Percentiles rank a stretch among this genome's conserved stretches.
These are phyloP conservation scores for Drosophila algonquin DNA, from an alignment of 2,888 invertebrate species.

Conservation along the genomic window DNA sequence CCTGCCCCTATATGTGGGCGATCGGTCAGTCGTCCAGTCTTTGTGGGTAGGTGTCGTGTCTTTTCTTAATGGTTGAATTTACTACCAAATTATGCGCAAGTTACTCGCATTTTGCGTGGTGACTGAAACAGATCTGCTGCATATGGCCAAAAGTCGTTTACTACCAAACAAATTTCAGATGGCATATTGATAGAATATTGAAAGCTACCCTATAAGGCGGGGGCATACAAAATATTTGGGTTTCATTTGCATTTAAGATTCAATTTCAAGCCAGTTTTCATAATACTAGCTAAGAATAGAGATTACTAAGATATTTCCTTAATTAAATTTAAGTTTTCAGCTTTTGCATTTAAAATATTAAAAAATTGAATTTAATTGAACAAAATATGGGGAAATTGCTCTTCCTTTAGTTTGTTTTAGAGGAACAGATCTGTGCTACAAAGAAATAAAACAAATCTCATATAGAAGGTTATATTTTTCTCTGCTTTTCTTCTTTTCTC, in stretches of 20 bases:
- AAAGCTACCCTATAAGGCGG: conserved; percentile 9
- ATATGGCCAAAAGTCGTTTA: conserved; percentile 18
- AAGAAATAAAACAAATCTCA: no score
- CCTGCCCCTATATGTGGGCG: conserved; percentile 17
- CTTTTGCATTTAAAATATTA: no score
- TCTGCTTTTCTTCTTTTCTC: no score
- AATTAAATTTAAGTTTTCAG: no score
- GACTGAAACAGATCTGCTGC: conserved; percentile 17
- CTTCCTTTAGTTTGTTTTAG: no score
- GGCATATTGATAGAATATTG: not conserved
- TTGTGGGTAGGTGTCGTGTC: conserved; percentile 18
- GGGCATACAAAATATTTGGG: not conserved
- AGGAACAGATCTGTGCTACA: no score
- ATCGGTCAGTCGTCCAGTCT: conserved; percentile 24
- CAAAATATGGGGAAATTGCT: no score
- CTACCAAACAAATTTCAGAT: conserved; percentile 4
- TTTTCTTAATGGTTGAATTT: conserved; percentile 22
- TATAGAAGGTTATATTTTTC: no score
- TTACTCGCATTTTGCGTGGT: conserved; percentile 38
- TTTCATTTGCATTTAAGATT: conserved; percentile 15
- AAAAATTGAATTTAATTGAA: no score
- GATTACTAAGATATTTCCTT: not conserved
- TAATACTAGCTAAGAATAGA: not conserved
- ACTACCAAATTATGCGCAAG: conserved; percentile 29
- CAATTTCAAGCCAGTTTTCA: conserved; percentile 6